phyloP scores from a whole-genome alignment of 2,113 vertebrate genomes.

The Alligator sinensis region DNA sequence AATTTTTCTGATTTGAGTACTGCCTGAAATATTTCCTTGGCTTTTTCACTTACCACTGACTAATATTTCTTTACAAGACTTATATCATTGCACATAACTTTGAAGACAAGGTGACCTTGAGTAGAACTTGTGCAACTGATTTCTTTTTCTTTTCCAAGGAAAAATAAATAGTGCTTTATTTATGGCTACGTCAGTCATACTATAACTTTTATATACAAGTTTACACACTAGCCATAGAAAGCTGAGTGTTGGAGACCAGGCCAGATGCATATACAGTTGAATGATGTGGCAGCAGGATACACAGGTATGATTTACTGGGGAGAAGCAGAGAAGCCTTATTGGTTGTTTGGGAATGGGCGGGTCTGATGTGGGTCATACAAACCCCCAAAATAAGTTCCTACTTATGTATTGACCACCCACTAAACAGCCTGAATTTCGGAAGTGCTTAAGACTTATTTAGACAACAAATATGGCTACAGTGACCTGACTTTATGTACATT shows the following conservation, averaged over 20 bases:
- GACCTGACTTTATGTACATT: background rate
- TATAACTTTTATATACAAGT: background rate
- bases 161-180: background rate
- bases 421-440: background rate
- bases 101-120: background rate
- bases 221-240: background rate
- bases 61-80: background rate
- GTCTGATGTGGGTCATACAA: background rate
- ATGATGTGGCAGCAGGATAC: background rate
- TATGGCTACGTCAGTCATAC: background rate
- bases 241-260: background rate
- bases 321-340: no score
- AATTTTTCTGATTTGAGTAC: fast-evolving
- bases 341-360: background rate
- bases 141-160: background rate
- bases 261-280: background rate
- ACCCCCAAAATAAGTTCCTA: background rate
- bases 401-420: background rate
- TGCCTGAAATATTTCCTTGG: background rate
- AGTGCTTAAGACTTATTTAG: background rate
- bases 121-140: background rate
- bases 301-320: background rate
- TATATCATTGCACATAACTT: background rate
- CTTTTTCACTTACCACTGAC: background rate
- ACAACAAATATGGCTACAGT: background rate